Percentiles rank a stretch among this genome's conserved stretches.
These are phyloP conservation scores for Eclectus roratus DNA, from an alignment of 2,113 vertebrate genomes.

Conservation along the genomic window DNA sequence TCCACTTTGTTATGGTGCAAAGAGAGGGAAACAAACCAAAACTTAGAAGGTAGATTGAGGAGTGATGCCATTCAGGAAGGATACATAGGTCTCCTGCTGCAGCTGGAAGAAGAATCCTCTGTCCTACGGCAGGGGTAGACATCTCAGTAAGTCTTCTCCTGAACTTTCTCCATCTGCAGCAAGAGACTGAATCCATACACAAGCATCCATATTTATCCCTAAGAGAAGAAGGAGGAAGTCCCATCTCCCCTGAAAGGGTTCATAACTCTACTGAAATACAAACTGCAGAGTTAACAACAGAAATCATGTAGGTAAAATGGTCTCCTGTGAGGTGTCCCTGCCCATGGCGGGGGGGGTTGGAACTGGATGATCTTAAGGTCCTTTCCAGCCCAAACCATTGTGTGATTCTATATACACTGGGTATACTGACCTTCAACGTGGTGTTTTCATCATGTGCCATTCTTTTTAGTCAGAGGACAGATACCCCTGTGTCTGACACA, in stretches of 20 bases:
- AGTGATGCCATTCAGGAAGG: not conserved
- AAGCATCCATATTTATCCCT: rapidly evolving
- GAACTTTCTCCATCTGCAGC: not conserved
- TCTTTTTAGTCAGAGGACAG: not conserved
- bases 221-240: not conserved
- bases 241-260: not conserved
- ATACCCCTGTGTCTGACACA: rapidly evolving
- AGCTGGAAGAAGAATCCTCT: not conserved
- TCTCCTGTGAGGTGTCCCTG: not conserved
- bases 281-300: not conserved
- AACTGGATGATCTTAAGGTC: not conserved
- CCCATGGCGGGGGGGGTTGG: not conserved
- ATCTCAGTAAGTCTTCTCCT: not conserved
- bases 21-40: not conserved
- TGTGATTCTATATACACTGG: not conserved
- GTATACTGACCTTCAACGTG: not conserved
- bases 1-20: not conserved
- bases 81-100: not conserved
- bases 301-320: rapidly evolving
- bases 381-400: not conserved
- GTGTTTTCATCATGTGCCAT: rapidly evolving
- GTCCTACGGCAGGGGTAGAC: not conserved
- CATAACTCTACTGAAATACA: not conserved
- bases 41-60: not conserved
- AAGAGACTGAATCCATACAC: not conserved